phyloP scores from a whole-genome alignment of 53 echinoderm and acorn worm species.

The Paracentrotus lividus region DNA sequence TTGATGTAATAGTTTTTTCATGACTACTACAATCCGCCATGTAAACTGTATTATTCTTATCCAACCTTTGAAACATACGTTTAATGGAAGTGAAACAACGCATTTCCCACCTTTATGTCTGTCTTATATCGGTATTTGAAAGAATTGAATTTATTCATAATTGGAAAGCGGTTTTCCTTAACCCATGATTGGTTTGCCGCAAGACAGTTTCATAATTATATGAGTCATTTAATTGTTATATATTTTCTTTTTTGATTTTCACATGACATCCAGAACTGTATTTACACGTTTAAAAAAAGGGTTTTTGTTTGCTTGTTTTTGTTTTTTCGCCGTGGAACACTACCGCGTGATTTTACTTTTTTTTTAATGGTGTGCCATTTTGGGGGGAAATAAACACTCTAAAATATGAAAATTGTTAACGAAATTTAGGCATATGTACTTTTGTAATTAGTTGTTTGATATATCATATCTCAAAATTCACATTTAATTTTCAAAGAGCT shows the following conservation, averaged over 20 bases:
- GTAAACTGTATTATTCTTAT: neutral
- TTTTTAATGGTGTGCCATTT: too few species aligned
- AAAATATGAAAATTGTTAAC: too few species aligned
- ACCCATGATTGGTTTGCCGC: neutral
- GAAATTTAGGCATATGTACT: too few species aligned
- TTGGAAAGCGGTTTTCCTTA: neutral
- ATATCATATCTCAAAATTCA: neutral
- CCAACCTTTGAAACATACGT: neutral
- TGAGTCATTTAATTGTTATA: neutral
- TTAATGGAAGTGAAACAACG: neutral
- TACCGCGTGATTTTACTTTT: too few species aligned
- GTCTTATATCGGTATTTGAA: neutral
- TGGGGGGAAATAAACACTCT: too few species aligned
- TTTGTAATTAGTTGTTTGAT: neutral
- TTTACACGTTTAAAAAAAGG: too few species aligned
- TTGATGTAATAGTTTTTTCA: neutral
- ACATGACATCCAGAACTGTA: too few species aligned
- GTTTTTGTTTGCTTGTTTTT: too few species aligned
- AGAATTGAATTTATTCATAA: neutral
- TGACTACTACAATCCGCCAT: neutral
- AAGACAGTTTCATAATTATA: neutral
- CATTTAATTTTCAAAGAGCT: neutral
- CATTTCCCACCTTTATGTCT: neutral
- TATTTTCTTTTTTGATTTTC: neutral
- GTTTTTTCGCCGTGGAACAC: too few species aligned